Evolutionary conservation across 1,140 invertebrate species (phyloP), one percentile per base, ranked within the genome.

Genomic region (Zaprionus kolodkinae): DNA sequence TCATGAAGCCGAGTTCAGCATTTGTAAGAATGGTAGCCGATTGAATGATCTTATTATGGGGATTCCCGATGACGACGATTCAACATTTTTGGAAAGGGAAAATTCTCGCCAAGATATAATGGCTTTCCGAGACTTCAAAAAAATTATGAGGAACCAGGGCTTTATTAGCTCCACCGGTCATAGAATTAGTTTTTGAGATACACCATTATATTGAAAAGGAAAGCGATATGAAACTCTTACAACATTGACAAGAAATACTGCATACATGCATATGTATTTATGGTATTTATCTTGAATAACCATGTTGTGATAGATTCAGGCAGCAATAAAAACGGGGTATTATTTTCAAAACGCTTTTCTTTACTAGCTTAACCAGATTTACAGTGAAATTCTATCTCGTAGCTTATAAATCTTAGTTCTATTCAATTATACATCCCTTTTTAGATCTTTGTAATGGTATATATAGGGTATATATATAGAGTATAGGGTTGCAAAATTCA

Each of bases 1-100:
- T 35, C 0, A 72, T 35, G 30, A 69, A 33, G 79, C 45, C 6
- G 83, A 88, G 52, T 87, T 48, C 61, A 80, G 84, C n/a, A 83
- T 87, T 10, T 63, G 79, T 12, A 88, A 33, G 6, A 25, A 64
- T 21, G 76, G 79, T 1, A 64, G 25, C 21, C 73, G 71, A 27
- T 67, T 83, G 59, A 74, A 60, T 38, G 76, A 83, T 0, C 7
- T 40, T 11, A 13, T 79, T 11, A 83, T 83, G 78, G 45, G 48
- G 0, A 2, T 33, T 10, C 40, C n/a, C 40, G 7, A 15, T 3
- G 7, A 43, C 2, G 7, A 43, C 2, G 33, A 4, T 0, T 25
- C 5, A 2, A 3, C n/a, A 3, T 43, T 43, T 9, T 0, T 43
- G 1, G 12, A 4, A 0, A 27, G 13, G 36, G 35, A 36, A n/a